phyloP scores from a whole-genome alignment of 2,113 vertebrate species.

The Mesembrinibis cayennensis region DNA sequence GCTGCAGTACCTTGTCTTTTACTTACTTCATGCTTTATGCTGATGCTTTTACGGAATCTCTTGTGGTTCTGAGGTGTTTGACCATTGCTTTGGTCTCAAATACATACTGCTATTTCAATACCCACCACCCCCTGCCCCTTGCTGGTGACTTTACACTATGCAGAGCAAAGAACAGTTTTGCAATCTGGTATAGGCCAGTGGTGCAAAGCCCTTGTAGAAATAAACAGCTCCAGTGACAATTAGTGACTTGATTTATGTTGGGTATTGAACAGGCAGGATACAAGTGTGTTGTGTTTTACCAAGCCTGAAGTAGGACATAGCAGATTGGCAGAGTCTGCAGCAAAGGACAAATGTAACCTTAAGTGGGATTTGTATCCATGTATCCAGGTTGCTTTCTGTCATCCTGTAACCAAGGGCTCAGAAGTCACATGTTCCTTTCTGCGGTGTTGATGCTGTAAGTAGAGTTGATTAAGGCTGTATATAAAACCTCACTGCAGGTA shows the following conservation, averaged over 20 bases:
- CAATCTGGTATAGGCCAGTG: neutral
- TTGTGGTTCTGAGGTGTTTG: neutral
- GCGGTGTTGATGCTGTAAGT: neutral
- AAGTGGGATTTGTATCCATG: neutral
- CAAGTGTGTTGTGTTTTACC: neutral
- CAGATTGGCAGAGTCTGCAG: neutral
- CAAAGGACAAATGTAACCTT: neutral
- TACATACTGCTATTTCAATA: neutral
- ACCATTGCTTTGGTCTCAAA: neutral
- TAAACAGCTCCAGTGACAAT: neutral
- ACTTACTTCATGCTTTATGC: neutral
- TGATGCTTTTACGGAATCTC: neutral
- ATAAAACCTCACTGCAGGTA: neutral
- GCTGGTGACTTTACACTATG: neutral
- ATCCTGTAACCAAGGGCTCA: neutral
- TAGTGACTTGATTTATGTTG: neutral
- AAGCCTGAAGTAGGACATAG: neutral
- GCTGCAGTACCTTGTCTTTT: neutral
- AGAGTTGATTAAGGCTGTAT: neutral
- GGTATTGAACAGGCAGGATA: neutral
- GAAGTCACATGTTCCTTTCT: neutral
- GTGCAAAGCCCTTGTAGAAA: neutral
- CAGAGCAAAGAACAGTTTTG: neutral
- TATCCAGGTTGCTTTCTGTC: neutral
- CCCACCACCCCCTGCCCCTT: fast-evolving